Base-by-base conservation (phyloP, 2,797 vertebrate species). In the Sebastiscus tertius region DNA sequence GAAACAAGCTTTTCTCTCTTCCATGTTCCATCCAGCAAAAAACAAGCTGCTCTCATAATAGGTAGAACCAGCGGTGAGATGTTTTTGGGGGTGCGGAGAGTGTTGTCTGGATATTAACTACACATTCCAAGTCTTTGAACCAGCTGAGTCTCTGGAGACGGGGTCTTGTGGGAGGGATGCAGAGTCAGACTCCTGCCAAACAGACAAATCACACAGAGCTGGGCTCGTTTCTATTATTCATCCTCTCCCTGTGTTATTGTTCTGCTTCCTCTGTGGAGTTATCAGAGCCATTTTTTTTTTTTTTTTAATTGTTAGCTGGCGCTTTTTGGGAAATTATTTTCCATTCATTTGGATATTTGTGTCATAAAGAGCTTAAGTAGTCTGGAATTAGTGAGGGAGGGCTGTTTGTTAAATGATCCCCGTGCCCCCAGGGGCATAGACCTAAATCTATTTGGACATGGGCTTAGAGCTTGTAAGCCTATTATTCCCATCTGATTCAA, bases 401-500 rank as follows among this genome's bases (percentile, higher is more conserved):
- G 80, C 81, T 89, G 90, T 92, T 94, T 92, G 90, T 90, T 92
- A 90, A 93, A 89, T 91, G 91, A 92, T 95, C 92, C 74, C 78
- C 49, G 24, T 90, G 89, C 86, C 93, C 89, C 60, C 79, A 46
- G 83, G 81, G 91, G 83, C 86, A 61, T 60, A 86, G 90, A 92
- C 93, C 90, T 90, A 94, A 94, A 94, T 94, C 91, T 92, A 90
- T 95, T 94, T 93, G 91, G 94, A 95, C 90, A 93, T 86, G 69
- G 85, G 92, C 88, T 96, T 94, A 95, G 83, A 72, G 85, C 76
- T 80, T 95, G 93, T 95, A 95, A 95, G 94, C 94, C 89, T 93
- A 94, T 96, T 94, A 95, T 94, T 92, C 87, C 88, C 94, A 92
- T 94, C 92, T 92, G 93, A 93, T 94, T 93, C 89, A 89, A 89